phyloP scores from a whole-genome alignment of 1,140 invertebrate species.

The Zophobas atratus region DNA sequence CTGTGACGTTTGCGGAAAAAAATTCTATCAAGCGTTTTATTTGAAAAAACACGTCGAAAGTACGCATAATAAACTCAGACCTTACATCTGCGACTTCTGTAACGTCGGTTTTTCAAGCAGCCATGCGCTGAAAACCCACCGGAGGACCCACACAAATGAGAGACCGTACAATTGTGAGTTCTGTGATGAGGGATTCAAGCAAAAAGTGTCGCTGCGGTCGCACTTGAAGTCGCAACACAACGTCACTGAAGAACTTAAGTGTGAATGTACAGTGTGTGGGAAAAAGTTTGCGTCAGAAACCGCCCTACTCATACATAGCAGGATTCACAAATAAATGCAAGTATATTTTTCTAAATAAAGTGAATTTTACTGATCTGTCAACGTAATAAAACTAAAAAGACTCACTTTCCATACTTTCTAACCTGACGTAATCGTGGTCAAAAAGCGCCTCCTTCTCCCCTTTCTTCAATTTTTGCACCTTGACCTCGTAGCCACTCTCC shows the following conservation, averaged over 20 bases:
- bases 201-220: slow-evolving; percentile 3
- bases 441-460: neutral
- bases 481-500: neutral
- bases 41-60: neutral
- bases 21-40: neutral
- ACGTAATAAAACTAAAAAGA: too few species aligned
- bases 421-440: neutral
- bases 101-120: slow-evolving; percentile 1
- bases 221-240: slow-evolving; percentile 22
- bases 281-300: neutral
- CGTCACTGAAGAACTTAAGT: neutral
- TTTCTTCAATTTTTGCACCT: neutral
- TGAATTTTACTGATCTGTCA: too few species aligned
- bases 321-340: neutral
- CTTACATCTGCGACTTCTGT: neutral
- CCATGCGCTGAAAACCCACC: neutral
- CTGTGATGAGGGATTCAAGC: slow-evolving; percentile 9
- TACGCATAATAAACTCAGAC: neutral
- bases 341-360: too few species aligned
- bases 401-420: too few species aligned
- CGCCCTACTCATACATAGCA: neutral
- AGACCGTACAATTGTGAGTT: slow-evolving; percentile 8
- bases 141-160: slow-evolving; percentile 14
- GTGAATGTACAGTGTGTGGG: slow-evolving; percentile 2
- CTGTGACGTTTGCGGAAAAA: slow-evolving; percentile 6